These are phyloP conservation scores for Cercocebus atys DNA, from an alignment of 2,113 vertebrate species.

Conservation along the genomic window DNA sequence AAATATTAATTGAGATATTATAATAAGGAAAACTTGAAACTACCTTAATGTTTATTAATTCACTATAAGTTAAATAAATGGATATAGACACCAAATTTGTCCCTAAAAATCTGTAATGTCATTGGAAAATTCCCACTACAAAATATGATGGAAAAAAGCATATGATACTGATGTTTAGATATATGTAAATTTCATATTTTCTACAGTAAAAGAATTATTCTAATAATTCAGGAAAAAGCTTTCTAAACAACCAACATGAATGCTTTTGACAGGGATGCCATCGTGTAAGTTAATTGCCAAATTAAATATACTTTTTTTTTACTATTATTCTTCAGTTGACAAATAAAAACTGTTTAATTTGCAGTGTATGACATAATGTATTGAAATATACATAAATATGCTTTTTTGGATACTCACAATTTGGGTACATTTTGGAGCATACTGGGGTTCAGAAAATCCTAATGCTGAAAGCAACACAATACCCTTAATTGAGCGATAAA, in stretches of 20 bases:
- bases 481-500: not conserved
- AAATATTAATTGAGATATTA: not conserved
- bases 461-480: not conserved
- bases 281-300: not conserved
- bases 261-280: not conserved
- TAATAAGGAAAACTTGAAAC: not conserved
- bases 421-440: not conserved
- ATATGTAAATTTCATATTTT: not conserved
- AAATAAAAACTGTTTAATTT: not conserved
- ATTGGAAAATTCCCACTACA: not conserved
- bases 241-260: slow-evolving; percentile 1
- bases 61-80: not conserved
- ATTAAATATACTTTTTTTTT: not conserved
- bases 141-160: not conserved
- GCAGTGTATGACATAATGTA: not conserved
- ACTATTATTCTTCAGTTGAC: not conserved
- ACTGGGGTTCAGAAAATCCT: not conserved
- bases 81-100: not conserved
- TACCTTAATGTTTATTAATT: not conserved
- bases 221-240: not conserved
- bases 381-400: not conserved
- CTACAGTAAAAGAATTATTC: not conserved
- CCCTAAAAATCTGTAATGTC: not conserved
- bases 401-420: not conserved
- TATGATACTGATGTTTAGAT: not conserved